Base-by-base conservation (phyloP, 2,113 vertebrate species). In the Cercocebus atys region DNA sequence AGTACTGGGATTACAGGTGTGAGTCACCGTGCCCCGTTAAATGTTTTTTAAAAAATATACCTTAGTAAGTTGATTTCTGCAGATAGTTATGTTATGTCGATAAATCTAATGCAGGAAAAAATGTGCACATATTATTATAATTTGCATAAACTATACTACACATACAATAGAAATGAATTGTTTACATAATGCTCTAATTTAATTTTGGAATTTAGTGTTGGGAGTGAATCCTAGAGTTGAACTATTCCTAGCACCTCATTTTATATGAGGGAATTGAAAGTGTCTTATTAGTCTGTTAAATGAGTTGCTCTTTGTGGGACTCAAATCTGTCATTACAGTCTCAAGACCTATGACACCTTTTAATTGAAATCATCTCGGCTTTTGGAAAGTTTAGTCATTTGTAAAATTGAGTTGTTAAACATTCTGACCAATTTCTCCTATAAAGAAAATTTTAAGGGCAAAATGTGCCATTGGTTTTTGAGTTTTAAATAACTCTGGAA, bases 401-500 rank as follows among this genome's bases (percentile, higher is more conserved):
- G 10, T 57, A 90, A 95, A 45, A 88, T 78, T 86, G 59, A 66
- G 16, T 73, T 75, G 35, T 86, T 89, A 82, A 78, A 30, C 16
- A 73, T 16, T 76, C 38, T 92, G 61, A 90, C 70, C 64, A 14
- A 76, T 27, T 90, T 93, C 84, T 94, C 76, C 13, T 57, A 83
- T 23, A 95, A 88, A 64, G 16, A 18, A 86, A 85, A 45, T 90
- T 94, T 94, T 92, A 86, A 95, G 25, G 88, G 43, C 27, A 78
- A 96, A 94, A 88, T 76, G 70, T 96, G 66, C 47, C 59, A 87
- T 93, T 85, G 72, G 43, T 45, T 32, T n/a, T 59, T 13, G 16
- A 73, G 35, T 93, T 90, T 94, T 96, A 96, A 32, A 66, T 92
- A 97, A 96, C 78, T 94, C 57, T 66, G 80, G 45, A 95, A 95